A percentile compares a stretch with the other conserved stretches of the same genome.
Evolutionary conservation across 53 echinoderm and acorn worm genomes (phyloP).

Genomic region (Astropecten irregularis): DNA sequence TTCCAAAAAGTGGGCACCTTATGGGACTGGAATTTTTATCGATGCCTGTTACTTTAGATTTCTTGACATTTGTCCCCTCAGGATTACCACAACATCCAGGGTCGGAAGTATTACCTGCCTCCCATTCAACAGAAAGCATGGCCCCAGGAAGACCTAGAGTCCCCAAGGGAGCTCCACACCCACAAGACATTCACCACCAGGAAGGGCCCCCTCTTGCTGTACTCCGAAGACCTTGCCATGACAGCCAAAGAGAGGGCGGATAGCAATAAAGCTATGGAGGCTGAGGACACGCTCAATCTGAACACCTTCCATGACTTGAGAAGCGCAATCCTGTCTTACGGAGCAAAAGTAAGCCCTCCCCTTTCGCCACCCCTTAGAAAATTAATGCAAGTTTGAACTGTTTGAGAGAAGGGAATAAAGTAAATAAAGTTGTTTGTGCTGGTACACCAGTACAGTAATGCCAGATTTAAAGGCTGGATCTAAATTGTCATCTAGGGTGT

Average conservation of each 20-base stretch:
- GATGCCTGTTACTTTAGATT: too few species aligned
- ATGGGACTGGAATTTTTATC: too few species aligned
- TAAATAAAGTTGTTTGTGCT: too few species aligned
- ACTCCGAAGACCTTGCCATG: constrained; percentile 89
- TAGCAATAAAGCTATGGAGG: constrained; percentile 70
- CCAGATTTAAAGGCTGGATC: too few species aligned
- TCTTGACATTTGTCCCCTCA: too few species aligned
- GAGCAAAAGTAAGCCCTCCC: constrained; percentile 77
- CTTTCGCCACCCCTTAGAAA: too few species aligned
- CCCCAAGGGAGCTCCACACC: constrained; percentile 63
- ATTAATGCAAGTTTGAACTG: too few species aligned
- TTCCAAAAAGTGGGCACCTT: too few species aligned
- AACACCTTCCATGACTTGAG: constrained; percentile 90
- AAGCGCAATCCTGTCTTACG: constrained; percentile 93
- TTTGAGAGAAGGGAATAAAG: too few species aligned
- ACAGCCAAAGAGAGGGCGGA: constrained; percentile 52
- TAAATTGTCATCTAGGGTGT: too few species aligned
- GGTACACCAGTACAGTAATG: too few species aligned
- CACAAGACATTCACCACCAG: constrained; percentile 98
- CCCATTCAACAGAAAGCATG: constrained; percentile 89
- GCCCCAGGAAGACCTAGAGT: constrained; percentile 43
- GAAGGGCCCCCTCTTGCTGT: constrained; percentile 92
- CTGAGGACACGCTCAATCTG: constrained; percentile 83
- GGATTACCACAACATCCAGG: constrained; percentile 95
- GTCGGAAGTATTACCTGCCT: constrained; percentile 81